Base-by-base conservation (phyloP, 2,113 vertebrate genomes). In the Oxyura jamaicensis region DNA sequence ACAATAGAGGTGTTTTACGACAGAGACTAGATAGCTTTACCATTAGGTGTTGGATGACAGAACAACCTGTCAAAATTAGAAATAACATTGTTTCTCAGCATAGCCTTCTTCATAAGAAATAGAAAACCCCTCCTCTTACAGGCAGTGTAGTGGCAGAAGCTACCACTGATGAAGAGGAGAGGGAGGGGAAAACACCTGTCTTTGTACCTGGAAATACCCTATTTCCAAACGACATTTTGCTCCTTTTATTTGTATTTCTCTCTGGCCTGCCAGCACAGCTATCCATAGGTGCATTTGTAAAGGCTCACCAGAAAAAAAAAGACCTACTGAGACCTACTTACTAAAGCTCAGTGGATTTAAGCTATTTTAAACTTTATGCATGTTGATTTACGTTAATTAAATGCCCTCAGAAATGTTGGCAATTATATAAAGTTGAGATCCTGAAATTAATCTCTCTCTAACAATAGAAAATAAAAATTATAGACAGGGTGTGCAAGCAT, bases 241-340 rank as follows among this genome's bases (percentile, higher is more conserved):
- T 84, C 35, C 48, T 35, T 65, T 23, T 11, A 83, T 53, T 72
- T 86, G 55, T 28, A 36, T 5, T 65, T 28, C 8, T 50, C 39
- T 65, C 66, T 89, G 33, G 39, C 33, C 15, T 69, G 15, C 21
- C 26, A 68, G 10, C 56, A 82, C 19, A 91, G 50, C 14, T 63
- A 75, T 13, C 23, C n/a, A 46, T 21, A 85, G 22, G 31, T 71
- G 50, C 46, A 68, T 85, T 25, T 39, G 5, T 16, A 69, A 77
- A 53, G 73, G 6, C 19, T 25, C 68, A 48, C 7, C 8, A 81
- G 41, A 39, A 69, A 72, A 69, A n/a, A 91, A n/a, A n/a, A n/a
- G n/a, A n/a, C n/a, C n/a, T n/a, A n/a, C n/a, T n/a, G n/a, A 91
- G 85, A 88, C 66, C 53, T 76, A 86, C 33, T 83, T 91, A 84